These are phyloP conservation scores for Porphyrio hochstetteri DNA, from an alignment of 2,113 vertebrate species.

Conservation along the genomic window DNA sequence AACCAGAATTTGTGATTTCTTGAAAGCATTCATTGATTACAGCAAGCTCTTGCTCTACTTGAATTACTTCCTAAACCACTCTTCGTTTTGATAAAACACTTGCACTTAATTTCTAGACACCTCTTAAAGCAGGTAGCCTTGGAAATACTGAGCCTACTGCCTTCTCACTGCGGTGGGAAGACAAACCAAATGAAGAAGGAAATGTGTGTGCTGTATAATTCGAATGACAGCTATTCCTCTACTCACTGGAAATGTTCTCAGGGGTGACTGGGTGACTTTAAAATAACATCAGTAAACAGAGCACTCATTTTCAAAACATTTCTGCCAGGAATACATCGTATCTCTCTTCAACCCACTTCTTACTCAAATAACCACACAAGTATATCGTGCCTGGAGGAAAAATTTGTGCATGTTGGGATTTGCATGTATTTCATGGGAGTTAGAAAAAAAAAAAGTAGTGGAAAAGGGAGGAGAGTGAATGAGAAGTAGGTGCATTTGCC, in stretches of 20 bases:
- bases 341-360: slow-evolving; percentile 35
- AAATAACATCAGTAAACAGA: neutral
- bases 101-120: neutral
- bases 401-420: slow-evolving; percentile 60
- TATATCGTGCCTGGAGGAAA: slow-evolving; percentile 61
- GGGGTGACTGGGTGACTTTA: neutral
- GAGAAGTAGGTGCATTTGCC: slow-evolving; percentile 54
- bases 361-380: slow-evolving; percentile 42
- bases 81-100: neutral
- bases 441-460: slow-evolving; percentile 21
- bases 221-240: neutral
- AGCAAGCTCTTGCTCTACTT: neutral
- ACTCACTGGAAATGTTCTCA: neutral
- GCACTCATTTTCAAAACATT: neutral
- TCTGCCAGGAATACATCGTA: neutral
- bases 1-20: neutral
- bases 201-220: neutral
- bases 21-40: neutral
- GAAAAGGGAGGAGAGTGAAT: slow-evolving; percentile 57
- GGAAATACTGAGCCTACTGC: neutral
- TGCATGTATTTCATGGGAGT: slow-evolving; percentile 63
- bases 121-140: neutral
- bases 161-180: neutral
- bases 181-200: neutral
- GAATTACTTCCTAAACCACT: neutral